phyloP scores from a whole-genome alignment of 2,888 invertebrate species.

The Pachliopta kotzebuea region DNA sequence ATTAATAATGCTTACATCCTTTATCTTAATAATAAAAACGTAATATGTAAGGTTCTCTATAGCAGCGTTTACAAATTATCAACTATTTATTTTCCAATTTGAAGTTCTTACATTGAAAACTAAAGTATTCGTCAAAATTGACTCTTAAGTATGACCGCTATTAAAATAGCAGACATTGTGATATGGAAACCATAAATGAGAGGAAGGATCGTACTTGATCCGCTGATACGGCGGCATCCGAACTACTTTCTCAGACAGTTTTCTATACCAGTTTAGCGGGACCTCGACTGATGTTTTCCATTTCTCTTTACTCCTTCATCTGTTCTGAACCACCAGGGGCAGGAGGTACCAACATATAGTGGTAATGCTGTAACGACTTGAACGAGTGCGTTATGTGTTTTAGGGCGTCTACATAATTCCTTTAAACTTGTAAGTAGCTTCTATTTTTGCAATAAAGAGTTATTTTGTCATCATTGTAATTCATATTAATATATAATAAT shows the following conservation, averaged over 20 bases:
- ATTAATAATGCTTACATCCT: no score
- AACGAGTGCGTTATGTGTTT: conserved; percentile 75
- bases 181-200: conserved; percentile 56
- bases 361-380: conserved; percentile 57
- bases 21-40: no score
- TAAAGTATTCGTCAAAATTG: neutral
- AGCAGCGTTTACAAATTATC: neutral
- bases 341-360: conserved; percentile 46
- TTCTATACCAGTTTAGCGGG: conserved; percentile 50
- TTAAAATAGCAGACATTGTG: conserved; percentile 44
- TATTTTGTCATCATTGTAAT: no score
- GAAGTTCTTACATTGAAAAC: neutral
- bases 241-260: conserved; percentile 64
- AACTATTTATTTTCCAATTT: neutral
- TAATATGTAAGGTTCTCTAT: neutral
- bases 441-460: conserved; percentile 29
- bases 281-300: conserved; percentile 44
- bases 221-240: conserved; percentile 68
- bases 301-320: conserved; percentile 35
- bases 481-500: no score
- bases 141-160: conserved; percentile 2
- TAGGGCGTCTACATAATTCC: conserved; percentile 66
- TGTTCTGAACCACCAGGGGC: conserved; percentile 31
- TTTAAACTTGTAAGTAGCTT: conserved; percentile 49
- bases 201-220: conserved; percentile 56